Conservation (phyloP, 2,888 invertebrate species). For the Hemithea aestivaria region DNA sequence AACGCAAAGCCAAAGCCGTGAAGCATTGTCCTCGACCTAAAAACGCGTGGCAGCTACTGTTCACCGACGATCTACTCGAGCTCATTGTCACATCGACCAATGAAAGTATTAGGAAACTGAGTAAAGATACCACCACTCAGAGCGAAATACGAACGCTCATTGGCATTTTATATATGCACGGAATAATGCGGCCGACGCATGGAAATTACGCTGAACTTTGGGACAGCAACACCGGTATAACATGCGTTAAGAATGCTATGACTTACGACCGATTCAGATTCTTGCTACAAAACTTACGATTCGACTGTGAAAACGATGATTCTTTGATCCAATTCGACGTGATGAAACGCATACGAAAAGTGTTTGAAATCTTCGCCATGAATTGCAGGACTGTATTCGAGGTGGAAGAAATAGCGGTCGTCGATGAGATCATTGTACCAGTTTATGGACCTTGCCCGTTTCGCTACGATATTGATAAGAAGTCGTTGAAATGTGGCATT, state of each 20-base stretch:
- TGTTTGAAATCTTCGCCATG: conserved; percentile 67
- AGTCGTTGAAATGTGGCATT: conserved; percentile 56
- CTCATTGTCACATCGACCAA: conserved; percentile 64
- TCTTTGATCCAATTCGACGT: conserved; percentile 51
- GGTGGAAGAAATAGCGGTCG: conserved; percentile 49
- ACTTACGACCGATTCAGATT: conserved; percentile 59
- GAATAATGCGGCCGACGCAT: conserved; percentile 64
- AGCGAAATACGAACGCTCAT: conserved; percentile 63
- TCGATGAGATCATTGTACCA: conserved; percentile 67
- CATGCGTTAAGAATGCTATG: conserved; percentile 56
- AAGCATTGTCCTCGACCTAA: conserved; percentile 48
- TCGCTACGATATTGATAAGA: conserved; percentile 59
- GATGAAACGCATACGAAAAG: conserved; percentile 64
- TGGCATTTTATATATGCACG: conserved; percentile 66
- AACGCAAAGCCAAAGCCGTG: conserved; percentile 36
- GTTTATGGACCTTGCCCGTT: conserved; percentile 69
- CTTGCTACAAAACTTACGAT: conserved; percentile 57
- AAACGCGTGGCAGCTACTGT: conserved; percentile 62
- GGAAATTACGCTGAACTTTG: conserved; percentile 61
- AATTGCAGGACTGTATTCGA: conserved; percentile 63
- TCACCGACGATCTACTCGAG: conserved; percentile 63
- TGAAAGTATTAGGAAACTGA: conserved; percentile 48
- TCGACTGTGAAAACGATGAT: conserved; percentile 47
- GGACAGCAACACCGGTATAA: conserved; percentile 53
- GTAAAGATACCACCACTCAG: conserved; percentile 40